Percentiles rank a stretch among this genome's conserved stretches.
phyloP scores from a whole-genome alignment of 1,140 invertebrate species.

The Drosophila bocki region DNA sequence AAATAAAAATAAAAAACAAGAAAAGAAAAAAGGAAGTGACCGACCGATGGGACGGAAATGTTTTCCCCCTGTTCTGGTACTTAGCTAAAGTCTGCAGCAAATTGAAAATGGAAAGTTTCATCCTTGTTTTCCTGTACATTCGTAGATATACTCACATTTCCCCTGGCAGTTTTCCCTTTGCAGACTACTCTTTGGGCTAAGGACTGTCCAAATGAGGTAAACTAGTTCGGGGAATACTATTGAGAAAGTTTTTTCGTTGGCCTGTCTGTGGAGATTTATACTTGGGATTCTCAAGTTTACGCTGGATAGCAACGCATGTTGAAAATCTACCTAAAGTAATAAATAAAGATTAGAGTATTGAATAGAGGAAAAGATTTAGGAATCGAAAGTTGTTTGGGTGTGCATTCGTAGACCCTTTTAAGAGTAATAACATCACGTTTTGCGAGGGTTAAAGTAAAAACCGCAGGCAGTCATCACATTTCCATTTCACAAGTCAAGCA shows the following conservation, averaged over 20 bases:
- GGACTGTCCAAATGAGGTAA: conserved; percentile 62
- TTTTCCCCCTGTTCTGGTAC: conserved; percentile 31
- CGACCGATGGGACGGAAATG: conserved; percentile 26
- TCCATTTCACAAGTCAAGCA: conserved; percentile 24
- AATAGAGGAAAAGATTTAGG: neutral
- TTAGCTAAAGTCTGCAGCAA: conserved; percentile 59
- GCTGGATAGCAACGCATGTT: neutral
- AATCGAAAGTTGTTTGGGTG: conserved; percentile 19
- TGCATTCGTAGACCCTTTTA: conserved; percentile 5
- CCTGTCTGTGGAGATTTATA: conserved; percentile 61
- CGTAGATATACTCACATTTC: conserved; percentile 35
- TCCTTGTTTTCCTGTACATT: conserved; percentile 8
- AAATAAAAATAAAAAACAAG: conserved; percentile 4
- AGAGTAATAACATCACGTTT: conserved; percentile 38
- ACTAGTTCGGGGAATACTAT: conserved; percentile 51
- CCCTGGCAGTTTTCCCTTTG: conserved; percentile 22
- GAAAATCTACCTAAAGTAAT: neutral
- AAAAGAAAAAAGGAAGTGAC: conserved; percentile 1
- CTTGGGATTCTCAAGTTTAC: conserved; percentile 49
- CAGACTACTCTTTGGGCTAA: conserved; percentile 27
- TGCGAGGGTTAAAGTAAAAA: conserved; percentile 21
- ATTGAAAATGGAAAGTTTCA: conserved; percentile 77
- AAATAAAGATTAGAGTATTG: conserved; percentile 16
- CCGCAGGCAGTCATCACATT: conserved; percentile 24
- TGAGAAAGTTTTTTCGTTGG: conserved; percentile 39